Evolutionary conservation across 2,113 vertebrate species (phyloP).

Genomic region (Nanorana parkeri): DNA sequence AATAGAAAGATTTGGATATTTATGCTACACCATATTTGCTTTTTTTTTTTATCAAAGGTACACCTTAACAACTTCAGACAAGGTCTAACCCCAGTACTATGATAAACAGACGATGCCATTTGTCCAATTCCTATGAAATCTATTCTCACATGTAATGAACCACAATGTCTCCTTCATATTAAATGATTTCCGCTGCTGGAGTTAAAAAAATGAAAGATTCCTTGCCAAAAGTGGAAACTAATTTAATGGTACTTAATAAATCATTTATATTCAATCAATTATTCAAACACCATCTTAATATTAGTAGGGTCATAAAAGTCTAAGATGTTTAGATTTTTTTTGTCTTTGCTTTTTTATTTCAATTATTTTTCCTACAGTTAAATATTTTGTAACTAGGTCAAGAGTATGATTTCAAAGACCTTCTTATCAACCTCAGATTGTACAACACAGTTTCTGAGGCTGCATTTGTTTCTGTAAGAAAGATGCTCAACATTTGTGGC

Average conservation of each 20-base stretch:
- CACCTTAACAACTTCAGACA: too few species aligned
- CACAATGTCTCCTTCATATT: slow-evolving; percentile 45
- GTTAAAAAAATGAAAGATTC: slow-evolving; percentile 16
- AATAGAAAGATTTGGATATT: too few species aligned
- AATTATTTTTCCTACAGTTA: not conserved
- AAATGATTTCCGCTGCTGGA: slow-evolving; percentile 7
- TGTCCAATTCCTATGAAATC: not conserved
- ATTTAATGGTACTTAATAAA: slow-evolving; percentile 46
- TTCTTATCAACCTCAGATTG: not conserved
- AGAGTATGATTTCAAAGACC: not conserved
- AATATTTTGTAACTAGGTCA: not conserved
- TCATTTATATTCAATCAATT: slow-evolving; percentile 26
- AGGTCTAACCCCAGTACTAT: not conserved
- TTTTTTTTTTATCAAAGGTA: too few species aligned
- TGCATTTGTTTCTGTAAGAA: not conserved
- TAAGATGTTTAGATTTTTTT: not conserved
- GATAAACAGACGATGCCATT: not conserved
- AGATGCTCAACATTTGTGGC: not conserved
- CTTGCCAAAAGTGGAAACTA: slow-evolving; percentile 32
- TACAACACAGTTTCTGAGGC: not conserved
- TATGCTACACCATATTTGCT: too few species aligned
- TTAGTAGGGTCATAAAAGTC: slow-evolving; percentile 6
- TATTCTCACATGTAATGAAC: slow-evolving; percentile 13
- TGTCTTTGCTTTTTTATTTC: not conserved
- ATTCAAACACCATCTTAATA: slow-evolving; percentile 31